Evolutionary conservation across 53 echinoderm and acorn worm species (phyloP), one percentile per base, ranked within the genome.

Genomic region (Holothuria leucospilota): DNA sequence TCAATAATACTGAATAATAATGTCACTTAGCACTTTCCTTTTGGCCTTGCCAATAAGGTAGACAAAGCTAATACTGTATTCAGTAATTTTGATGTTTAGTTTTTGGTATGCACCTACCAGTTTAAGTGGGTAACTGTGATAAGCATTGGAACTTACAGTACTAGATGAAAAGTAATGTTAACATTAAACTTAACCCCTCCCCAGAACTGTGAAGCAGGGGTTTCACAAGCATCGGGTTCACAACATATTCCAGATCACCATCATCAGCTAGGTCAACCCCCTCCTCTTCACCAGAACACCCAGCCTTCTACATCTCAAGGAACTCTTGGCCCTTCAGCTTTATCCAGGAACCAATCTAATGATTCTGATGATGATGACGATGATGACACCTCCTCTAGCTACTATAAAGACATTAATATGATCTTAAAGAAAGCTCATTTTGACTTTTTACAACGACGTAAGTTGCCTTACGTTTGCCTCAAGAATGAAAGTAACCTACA

Each of bases 331-430:
- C 63, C 74, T 18, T 75, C 84, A 25, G 61, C 78, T 0, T 68
- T 87, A 18, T 15, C 85, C 8, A 27, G 69, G 46, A 78, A 85
- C 42, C 85, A 59, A 24, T 26, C 40, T 20, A 79, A 77, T 21
- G 39, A 23, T 8, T 38, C 73, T 15, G 30, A 77, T 23, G 63
- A 65, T 6, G 27, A 24, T 27, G 46, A 71, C 1, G 61, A 62
- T 15, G 59, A 20, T 5, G 14, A 77, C 0, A 6, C 49, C 4
- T 79, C 67, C 16, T 10, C 59, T 72, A 61, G 84, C 18, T 29
- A n/a, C 24, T 91, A 91, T 39, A 59, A 67, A 21, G 84, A 84
- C n/a, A 85, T 91, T 23, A 91, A 91, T 83, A 87, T 87, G 78
- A 78, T 87, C 27, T 68, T 91, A 39, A 82, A 87, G 28, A 65